phyloP scores from a whole-genome alignment of 2,888 invertebrate genomes.

The Trachelus iudaicus region DNA sequence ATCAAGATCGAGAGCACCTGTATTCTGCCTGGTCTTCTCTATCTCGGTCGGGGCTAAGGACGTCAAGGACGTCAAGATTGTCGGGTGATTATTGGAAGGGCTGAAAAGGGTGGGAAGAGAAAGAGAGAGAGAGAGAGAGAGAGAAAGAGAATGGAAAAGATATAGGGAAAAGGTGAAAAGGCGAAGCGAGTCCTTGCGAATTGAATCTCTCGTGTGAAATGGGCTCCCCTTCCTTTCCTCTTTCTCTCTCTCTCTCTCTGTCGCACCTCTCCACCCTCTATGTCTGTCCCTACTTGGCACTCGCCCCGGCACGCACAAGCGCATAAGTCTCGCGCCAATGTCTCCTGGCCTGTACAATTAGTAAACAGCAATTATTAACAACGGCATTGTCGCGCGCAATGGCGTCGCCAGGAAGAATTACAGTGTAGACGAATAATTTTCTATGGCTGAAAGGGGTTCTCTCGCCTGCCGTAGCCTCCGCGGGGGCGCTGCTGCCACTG shows the following conservation, averaged over 20 bases:
- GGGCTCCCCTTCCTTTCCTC: no score
- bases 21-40: no score
- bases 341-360: constrained; percentile 27
- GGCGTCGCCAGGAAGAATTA: constrained; percentile 21
- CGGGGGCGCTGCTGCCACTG: background rate
- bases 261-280: background rate
- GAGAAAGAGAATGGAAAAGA: no score
- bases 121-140: no score
- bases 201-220: background rate
- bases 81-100: no score
- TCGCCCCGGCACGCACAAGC: no score
- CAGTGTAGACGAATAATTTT: constrained; percentile 22
- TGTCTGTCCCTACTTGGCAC: background rate
- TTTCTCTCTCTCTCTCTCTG: constrained; percentile 6
- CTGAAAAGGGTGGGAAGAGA: no score
- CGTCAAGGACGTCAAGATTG: no score
- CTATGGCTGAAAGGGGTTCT: constrained; percentile 16
- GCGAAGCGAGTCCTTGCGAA: background rate
- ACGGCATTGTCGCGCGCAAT: constrained; percentile 30
- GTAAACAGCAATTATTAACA: constrained; percentile 35
- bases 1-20: no score
- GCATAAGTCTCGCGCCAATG: background rate
- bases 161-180: no score
- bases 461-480: background rate
- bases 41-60: no score